phyloP scores from a whole-genome alignment of 1,140 invertebrate genomes.

The Drosophila paulistorum region DNA sequence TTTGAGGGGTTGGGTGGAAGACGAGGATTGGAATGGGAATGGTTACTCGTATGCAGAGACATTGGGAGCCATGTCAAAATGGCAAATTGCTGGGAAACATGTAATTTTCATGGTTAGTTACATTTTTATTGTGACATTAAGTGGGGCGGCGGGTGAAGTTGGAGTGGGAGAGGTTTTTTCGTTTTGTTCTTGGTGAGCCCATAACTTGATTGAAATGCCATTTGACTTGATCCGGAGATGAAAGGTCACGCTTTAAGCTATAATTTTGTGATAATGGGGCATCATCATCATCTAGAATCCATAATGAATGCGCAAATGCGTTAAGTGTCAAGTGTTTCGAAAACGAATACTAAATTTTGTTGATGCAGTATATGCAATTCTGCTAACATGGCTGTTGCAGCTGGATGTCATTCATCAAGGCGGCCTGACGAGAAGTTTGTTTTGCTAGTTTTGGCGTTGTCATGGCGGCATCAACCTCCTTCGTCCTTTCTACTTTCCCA shows the following conservation, averaged over 20 bases:
- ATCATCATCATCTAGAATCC: conserved; percentile 5
- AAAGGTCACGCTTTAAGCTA: conserved; percentile 59
- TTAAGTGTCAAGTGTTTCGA: conserved; percentile 29
- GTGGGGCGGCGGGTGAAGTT: conserved; percentile 42
- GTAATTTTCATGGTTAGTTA: conserved; percentile 81
- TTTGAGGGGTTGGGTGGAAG: neutral
- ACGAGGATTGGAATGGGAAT: neutral
- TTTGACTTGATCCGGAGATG: conserved; percentile 45
- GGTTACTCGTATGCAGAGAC: conserved; percentile 58
- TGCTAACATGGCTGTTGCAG: conserved; percentile 42
- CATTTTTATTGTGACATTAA: conserved; percentile 82
- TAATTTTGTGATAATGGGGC: conserved; percentile 36
- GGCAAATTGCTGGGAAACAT: conserved; percentile 79
- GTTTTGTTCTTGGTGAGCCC: conserved; percentile 42
- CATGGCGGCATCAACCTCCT: conserved; percentile 51
- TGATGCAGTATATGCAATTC: neutral
- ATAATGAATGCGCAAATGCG: conserved; percentile 47
- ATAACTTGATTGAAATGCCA: conserved; percentile 75
- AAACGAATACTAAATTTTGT: conserved; percentile 18
- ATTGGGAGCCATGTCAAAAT: conserved; percentile 66
- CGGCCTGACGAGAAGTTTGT: conserved; percentile 45
- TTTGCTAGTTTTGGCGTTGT: conserved; percentile 65
- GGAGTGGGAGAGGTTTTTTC: conserved; percentile 39
- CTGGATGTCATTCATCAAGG: conserved; percentile 55
- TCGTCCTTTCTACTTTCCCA: conserved; percentile 3